These are phyloP conservation scores for Zelleria hepariella DNA, from an alignment of 2,888 invertebrate species.

Conservation along the genomic window DNA sequence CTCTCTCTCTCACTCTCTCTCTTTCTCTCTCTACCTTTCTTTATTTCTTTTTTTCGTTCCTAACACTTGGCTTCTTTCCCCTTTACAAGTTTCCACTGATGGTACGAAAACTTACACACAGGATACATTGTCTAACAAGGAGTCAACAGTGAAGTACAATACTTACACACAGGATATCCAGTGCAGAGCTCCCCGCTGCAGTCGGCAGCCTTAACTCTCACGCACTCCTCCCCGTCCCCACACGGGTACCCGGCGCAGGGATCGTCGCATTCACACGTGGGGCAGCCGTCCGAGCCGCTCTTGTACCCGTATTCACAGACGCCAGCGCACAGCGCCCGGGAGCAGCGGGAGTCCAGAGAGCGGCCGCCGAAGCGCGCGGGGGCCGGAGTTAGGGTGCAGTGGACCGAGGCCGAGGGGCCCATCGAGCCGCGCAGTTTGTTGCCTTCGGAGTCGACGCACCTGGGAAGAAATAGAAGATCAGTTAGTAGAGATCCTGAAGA, in stretches of 20 bases:
- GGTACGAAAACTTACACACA: too few relatives aligned
- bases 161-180: constrained; percentile 83
- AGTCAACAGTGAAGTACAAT: too few relatives aligned
- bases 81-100: too few relatives aligned
- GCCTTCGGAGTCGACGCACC: constrained; percentile 84
- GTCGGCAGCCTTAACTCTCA: constrained; percentile 78
- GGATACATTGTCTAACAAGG: too few relatives aligned
- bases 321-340: constrained; percentile 82
- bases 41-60: too few relatives aligned
- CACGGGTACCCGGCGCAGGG: constrained; percentile 86
- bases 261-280: constrained; percentile 88
- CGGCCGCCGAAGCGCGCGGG: constrained; percentile 57
- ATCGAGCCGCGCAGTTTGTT: constrained; percentile 84
- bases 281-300: constrained; percentile 77
- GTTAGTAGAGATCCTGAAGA: too few relatives aligned
- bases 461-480: constrained; percentile 14
- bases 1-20: too few relatives aligned
- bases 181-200: constrained; percentile 77
- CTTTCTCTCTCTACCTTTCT: too few relatives aligned
- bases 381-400: constrained; percentile 65
- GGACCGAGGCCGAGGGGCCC: constrained; percentile 80
- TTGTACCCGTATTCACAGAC: constrained; percentile 90
- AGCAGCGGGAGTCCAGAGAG: constrained; percentile 71
- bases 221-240: constrained; percentile 80
- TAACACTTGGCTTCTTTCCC: too few relatives aligned